phyloP scores from a whole-genome alignment of 2,113 vertebrate species.

The Myotis yumanensis region DNA sequence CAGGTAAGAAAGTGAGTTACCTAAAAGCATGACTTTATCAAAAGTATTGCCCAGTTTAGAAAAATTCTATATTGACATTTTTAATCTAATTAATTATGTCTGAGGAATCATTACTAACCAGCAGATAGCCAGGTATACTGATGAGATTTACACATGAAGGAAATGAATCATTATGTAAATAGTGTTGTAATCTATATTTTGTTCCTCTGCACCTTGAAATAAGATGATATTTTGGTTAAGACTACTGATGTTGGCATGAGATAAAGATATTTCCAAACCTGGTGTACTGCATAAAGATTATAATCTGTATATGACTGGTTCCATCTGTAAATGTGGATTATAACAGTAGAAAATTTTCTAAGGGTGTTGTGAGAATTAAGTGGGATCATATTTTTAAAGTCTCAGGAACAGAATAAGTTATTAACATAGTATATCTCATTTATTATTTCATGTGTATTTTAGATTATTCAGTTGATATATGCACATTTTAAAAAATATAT shows the following conservation, averaged over 20 bases:
- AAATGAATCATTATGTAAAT: slow-evolving; percentile 24
- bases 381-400: not conserved
- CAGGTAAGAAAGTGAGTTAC: not conserved
- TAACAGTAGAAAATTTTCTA: not conserved
- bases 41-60: not conserved
- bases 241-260: not conserved
- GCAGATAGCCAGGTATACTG: not conserved
- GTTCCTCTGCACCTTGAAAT: not conserved
- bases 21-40: not conserved
- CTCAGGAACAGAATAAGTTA: not conserved
- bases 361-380: not conserved
- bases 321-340: not conserved
- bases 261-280: not conserved
- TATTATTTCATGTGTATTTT: not conserved
- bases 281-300: not conserved
- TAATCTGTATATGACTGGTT: not conserved
- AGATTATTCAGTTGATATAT: not conserved
- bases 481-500: not conserved
- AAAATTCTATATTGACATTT: not conserved
- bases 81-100: not conserved
- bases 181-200: not conserved
- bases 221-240: not conserved
- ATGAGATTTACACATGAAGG: not conserved
- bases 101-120: not conserved
- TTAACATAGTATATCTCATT: not conserved